Percentiles rank a stretch among this genome's conserved stretches.
Conservation (phyloP, 2,797 vertebrate species). For the Australoheros facetus region DNA sequence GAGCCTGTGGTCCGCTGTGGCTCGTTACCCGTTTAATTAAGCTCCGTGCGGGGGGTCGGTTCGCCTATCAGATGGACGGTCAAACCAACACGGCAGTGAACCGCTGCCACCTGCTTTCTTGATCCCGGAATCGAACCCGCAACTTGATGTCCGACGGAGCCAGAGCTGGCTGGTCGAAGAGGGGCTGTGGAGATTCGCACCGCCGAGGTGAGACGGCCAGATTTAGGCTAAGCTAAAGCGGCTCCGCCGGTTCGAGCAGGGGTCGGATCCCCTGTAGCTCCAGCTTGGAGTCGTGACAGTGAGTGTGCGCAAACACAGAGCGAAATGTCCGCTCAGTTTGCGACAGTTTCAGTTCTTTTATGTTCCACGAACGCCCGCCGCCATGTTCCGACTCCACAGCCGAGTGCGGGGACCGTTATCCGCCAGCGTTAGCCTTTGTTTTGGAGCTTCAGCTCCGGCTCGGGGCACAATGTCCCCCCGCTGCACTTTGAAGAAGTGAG, state of each 20-base stretch:
- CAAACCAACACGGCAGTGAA: conserved; percentile 51
- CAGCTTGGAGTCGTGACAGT: conserved; percentile 17
- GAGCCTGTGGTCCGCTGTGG: conserved; percentile 67
- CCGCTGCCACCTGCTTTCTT: conserved; percentile 62
- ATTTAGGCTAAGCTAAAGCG: conserved; percentile 56
- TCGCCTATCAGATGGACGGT: conserved; percentile 36
- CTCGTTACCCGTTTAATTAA: conserved; percentile 55
- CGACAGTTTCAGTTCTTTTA: fast-evolving
- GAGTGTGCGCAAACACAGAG: background rate
- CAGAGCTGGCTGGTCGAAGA: conserved; percentile 81
- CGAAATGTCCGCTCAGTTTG: fast-evolving
- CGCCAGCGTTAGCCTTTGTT: conserved; percentile 45
- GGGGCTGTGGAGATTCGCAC: conserved; percentile 82
- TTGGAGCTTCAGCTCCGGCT: conserved; percentile 6
- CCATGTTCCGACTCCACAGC: background rate
- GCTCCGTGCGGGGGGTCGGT: conserved; percentile 38
- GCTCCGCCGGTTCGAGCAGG: conserved; percentile 18
- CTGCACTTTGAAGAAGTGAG: background rate
- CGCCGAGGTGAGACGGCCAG: conserved; percentile 81
- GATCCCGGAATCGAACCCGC: conserved; percentile 65
- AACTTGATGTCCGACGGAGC: conserved; percentile 82
- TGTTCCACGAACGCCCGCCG: background rate
- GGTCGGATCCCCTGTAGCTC: conserved; percentile 16
- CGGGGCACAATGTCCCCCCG: background rate
- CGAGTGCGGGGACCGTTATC: conserved; percentile 4